Evolutionary conservation across 2,797 vertebrate genomes (phyloP).

Genomic region (Ficedula albicollis): DNA sequence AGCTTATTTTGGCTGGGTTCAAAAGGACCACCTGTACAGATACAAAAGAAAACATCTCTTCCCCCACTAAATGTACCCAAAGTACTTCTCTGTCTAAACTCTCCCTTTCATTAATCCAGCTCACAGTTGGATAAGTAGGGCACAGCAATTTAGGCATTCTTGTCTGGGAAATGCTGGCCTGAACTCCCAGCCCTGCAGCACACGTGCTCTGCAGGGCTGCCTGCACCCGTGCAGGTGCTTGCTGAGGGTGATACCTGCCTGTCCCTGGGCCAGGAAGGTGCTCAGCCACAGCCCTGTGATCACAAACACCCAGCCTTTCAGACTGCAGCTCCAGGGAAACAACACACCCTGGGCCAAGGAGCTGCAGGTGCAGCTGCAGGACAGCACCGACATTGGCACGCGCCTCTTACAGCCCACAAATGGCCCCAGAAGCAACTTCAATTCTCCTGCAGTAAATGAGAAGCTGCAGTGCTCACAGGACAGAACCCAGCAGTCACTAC

Average conservation of each 20-base stretch:
- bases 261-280: neutral
- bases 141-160: conserved; percentile 36
- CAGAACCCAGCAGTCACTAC: neutral
- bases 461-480: neutral
- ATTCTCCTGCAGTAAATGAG: neutral
- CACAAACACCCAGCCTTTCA: neutral
- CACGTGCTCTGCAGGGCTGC: neutral
- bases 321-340: neutral
- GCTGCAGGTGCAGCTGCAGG: neutral
- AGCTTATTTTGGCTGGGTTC: conserved; percentile 38
- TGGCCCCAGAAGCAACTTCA: rapidly evolving
- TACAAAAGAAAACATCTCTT: conserved; percentile 48
- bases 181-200: neutral
- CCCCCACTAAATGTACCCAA: neutral
- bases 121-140: conserved; percentile 41
- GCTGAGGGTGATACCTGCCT: neutral
- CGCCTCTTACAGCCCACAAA: neutral
- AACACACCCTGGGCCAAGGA: neutral
- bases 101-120: conserved; percentile 40
- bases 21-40: conserved; percentile 57
- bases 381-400: rapidly evolving
- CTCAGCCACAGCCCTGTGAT: neutral
- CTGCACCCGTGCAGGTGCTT: neutral
- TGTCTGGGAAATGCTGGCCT: conserved; percentile 13
- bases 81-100: conserved; percentile 16